These are phyloP conservation scores for Barbus barbus DNA, from an alignment of 2,113 vertebrate genomes.

Conservation along the genomic window DNA sequence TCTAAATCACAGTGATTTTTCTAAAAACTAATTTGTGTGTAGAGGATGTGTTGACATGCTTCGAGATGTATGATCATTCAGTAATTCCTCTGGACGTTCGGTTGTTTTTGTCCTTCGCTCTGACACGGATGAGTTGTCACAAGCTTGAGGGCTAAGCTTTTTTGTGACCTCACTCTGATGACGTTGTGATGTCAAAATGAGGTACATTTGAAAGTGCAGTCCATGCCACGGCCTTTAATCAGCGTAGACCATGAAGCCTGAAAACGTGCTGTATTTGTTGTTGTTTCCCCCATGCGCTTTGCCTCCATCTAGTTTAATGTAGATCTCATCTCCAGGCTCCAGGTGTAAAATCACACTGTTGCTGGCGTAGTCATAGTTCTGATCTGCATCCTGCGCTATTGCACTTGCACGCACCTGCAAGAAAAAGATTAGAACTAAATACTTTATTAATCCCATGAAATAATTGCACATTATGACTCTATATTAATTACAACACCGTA, in stretches of 20 bases:
- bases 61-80: not conserved
- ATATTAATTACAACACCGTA: not conserved
- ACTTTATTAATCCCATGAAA: not conserved
- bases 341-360: conserved; percentile 96
- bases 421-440: not conserved
- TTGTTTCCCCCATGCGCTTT: conserved; percentile 99
- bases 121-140: not conserved
- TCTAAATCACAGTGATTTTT: conserved; percentile 42
- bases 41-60: conserved; percentile 18
- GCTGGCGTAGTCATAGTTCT: conserved; percentile 99
- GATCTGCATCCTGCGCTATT: conserved; percentile 95
- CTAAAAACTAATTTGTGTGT: conserved; percentile 40
- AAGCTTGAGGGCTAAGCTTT: not conserved
- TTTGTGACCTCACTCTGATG: not conserved
- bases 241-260: conserved; percentile 99
- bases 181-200: not conserved
- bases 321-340: conserved; percentile 96
- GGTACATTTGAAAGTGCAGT: not conserved
- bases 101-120: no score
- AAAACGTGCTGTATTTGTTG: conserved; percentile 99
- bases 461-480: not conserved
- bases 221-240: conserved; percentile 76
- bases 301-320: conserved; percentile 96
- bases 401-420: conserved; percentile 94
- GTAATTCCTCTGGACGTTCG: not conserved